Base-by-base conservation (phyloP, 2,888 invertebrate species). In the Tenthredo scrophulariae region DNA sequence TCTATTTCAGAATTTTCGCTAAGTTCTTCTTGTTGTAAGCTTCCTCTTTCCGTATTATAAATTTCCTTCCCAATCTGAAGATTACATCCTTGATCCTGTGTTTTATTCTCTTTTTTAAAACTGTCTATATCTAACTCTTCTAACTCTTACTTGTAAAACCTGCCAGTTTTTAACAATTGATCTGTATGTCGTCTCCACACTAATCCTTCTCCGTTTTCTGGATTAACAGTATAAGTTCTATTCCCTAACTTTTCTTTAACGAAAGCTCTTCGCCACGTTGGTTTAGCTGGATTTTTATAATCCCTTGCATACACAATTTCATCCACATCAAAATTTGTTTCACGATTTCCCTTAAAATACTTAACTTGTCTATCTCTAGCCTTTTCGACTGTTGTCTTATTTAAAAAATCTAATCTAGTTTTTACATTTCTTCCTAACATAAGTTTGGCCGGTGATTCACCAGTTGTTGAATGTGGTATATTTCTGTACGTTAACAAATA, bases 381-480 rank as follows among this genome's bases (percentile, higher is more conserved):
- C 37, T 77, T 50, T 1, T 82, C 70, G 1, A 0, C 26, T 0
- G 26, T 22, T 13, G 22, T 26, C 10, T 5, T 43, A 26, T 74
- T 75, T 9, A 85, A 15, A 65, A 85, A 70, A 70, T 83, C 83
- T 29, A 86, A 9, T 85, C 85, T 86, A 22, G 85, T 86, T 10
- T 84, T 85, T 5, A 86, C 26, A 67, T 86, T 82, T 10, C n/a
- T 46, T 10, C 72, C 13, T 10, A 86, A 67, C 79, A 86, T 74
- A 58, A 80, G 54, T 29, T 82, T 86, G 7, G 86, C 86, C 0
- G 86, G 86, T 2, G 83, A 54, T 33, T 75, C 84, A 3, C 86
- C 86, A 1, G 87, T 88, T 40, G 85, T 86, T 5, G 77, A 26
- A 46, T 87, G 87, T 13, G 87, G 86, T 43, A 86, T 85, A 67